Conservation (phyloP, 2,888 invertebrate species). For the Acrobasis suavella region DNA sequence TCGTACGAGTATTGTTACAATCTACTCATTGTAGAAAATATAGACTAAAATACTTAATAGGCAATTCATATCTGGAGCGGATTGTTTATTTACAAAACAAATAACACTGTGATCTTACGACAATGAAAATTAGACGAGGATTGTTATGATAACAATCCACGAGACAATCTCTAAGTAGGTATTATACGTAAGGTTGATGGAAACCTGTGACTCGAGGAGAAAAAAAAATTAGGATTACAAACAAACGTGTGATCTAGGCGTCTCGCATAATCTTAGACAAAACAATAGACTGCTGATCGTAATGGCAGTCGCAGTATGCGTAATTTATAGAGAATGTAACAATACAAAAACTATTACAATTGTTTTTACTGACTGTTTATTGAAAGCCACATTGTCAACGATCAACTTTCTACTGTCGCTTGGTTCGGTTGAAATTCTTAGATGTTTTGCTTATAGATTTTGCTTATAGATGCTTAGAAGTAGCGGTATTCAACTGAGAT, state of each 20-base stretch:
- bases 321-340: conserved; percentile 14
- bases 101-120: not conserved
- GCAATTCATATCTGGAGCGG: not conserved
- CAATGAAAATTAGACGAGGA: conserved; percentile 17
- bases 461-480: too few species aligned
- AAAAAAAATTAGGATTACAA: conserved; percentile 24
- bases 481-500: not conserved
- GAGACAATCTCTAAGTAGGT: conserved; percentile 5
- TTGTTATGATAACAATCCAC: conserved; percentile 23
- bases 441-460: too few species aligned
- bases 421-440: not conserved
- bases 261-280: conserved; percentile 36
- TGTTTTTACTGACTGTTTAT: conserved; percentile 34
- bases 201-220: not conserved
- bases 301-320: conserved; percentile 2
- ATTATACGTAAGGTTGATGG: not conserved
- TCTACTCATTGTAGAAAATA: not conserved
- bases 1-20: too few species aligned
- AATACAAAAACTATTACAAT: conserved; percentile 37
- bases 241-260: conserved; percentile 30
- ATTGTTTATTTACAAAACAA: conserved; percentile 17
- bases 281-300: conserved; percentile 26
- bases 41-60: not conserved
- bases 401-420: conserved; percentile 6
- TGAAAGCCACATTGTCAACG: conserved; percentile 25